Evolutionary conservation across 2,797 vertebrate genomes (phyloP).

Genomic region (Lagodon rhomboides): DNA sequence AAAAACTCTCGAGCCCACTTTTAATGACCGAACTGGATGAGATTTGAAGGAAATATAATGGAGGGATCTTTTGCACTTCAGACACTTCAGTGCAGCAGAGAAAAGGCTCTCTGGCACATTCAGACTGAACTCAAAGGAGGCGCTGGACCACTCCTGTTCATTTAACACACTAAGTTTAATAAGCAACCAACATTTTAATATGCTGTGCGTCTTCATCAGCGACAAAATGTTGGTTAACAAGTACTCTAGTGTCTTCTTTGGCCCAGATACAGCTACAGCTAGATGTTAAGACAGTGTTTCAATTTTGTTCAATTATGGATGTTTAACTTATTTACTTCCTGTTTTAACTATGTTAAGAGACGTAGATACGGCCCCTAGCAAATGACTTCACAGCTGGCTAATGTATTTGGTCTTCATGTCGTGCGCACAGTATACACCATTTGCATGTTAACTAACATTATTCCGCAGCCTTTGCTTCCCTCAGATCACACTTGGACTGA

Average conservation of each 20-base stretch:
- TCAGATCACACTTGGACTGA: conserved; percentile 31
- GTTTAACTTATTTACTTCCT: conserved; percentile 47
- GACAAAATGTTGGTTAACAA: conserved; percentile 31
- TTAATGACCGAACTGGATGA: conserved; percentile 39
- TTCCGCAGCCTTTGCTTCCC: conserved; percentile 32
- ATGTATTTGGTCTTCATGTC: conserved; percentile 54
- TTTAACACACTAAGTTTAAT: conserved; percentile 38
- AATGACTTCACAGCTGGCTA: conserved; percentile 49
- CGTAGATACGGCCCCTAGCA: conserved; percentile 43
- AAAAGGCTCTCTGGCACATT: conserved; percentile 38
- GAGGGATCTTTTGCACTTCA: conserved; percentile 5
- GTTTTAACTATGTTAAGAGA: conserved; percentile 43
- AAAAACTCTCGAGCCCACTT: conserved; percentile 16
- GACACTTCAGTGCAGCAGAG: conserved; percentile 3
- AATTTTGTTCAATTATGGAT: conserved; percentile 57
- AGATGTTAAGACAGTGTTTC: conserved; percentile 39
- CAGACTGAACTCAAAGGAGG: conserved; percentile 12
- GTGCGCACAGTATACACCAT: conserved; percentile 40
- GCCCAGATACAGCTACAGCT: conserved; percentile 20
- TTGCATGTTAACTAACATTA: conserved; percentile 46
- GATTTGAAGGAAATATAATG: conserved; percentile 39
- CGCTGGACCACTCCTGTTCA: conserved; percentile 7
- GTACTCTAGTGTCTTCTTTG: conserved; percentile 26
- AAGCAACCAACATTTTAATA: conserved; percentile 32
- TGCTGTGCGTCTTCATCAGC: conserved; percentile 12